Evolutionary conservation across 2,888 invertebrate genomes (phyloP), one percentile per base, ranked within the genome.

Genomic region (Drosophila neotestacea): DNA sequence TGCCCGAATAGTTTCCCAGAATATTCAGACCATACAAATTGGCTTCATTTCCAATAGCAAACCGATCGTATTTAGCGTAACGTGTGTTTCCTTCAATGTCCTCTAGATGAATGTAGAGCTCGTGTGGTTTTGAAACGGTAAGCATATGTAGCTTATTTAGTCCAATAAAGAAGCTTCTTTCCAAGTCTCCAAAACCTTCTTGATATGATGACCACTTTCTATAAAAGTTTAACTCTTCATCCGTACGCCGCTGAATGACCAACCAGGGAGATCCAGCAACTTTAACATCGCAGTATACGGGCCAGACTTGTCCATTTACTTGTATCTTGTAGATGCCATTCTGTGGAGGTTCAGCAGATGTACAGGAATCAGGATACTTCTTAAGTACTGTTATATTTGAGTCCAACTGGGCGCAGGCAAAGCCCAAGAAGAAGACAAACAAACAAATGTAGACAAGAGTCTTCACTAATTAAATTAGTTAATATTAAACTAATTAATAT

Each of bases 11-110:
- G 1, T 93, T 93, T 4, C 95, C 95, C 1, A 96, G 93, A 0
- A 95, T 93, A 80, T 94, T 94, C 47, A 96, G 93, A 30, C 94
- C 92, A 88, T 94, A 96, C 0, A 94, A 94, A 81, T 95, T 94
- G 11, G 93, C 92, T 89, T 95, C 95, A 0, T 94, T 93, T 0
- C 95, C 95, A 50, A 95, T 92, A 0, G 94, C 94, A 88, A 96
- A 95, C 6, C 94, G 93, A 1, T 93, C 93, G 86, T 95, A 96
- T 4, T 91, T 92, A 1, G 95, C 95, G 64, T 91, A 93, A 0
- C 94, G 94, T 38, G 93, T 93, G 54, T 93, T 93, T 0, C 94
- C 93, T 5, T 94, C 93, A 67, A 94, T 94, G 62, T 95, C 94
- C 73, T 94, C 94, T 82, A 96, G 85, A 73, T 95, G 94, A 6